A percentile compares a stretch with the other conserved stretches of the same genome.
These are phyloP conservation scores for Porites lutea DNA, from an alignment of 64 coral and sea anemone genomes.

Conservation along the genomic window DNA sequence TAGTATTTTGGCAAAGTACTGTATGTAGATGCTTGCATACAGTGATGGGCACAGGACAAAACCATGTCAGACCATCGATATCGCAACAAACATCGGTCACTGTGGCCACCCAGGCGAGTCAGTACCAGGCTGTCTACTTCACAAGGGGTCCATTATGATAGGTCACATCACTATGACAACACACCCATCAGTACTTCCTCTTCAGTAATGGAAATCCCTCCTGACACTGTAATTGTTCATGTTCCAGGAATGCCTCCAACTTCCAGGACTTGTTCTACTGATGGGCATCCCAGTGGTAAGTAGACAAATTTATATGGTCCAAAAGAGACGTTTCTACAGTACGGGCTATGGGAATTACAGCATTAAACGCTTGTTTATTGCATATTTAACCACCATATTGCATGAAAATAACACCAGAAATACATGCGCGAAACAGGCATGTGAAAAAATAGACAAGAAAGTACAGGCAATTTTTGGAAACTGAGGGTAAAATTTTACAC, in stretches of 20 bases:
- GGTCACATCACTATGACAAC: conserved; percentile 33
- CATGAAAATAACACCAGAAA: too few relatives aligned
- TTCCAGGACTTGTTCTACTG: neutral
- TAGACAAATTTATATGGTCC: neutral
- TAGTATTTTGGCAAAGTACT: neutral
- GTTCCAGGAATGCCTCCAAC: conserved; percentile 9
- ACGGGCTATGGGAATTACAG: too few relatives aligned
- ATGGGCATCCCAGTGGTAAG: neutral
- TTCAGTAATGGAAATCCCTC: conserved; percentile 14
- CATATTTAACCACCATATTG: too few relatives aligned
- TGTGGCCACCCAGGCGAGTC: conserved; percentile 35
- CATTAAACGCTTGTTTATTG: too few relatives aligned
- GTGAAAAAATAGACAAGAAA: too few relatives aligned
- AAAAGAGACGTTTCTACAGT: too few relatives aligned
- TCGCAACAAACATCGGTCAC: conserved; percentile 52
- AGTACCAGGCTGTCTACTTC: conserved; percentile 37
- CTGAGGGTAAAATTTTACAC: too few relatives aligned
- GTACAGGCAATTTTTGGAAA: too few relatives aligned
- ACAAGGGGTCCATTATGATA: conserved; percentile 27
- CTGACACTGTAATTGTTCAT: conserved; percentile 47
- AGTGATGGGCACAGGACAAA: neutral
- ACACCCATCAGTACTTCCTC: neutral
- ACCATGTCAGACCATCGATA: conserved; percentile 51
- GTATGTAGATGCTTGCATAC: neutral
- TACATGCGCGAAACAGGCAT: too few relatives aligned